A percentile compares a stretch with the other conserved stretches of the same genome.
These are phyloP conservation scores for Muscicapa adusta DNA, from an alignment of 2,113 vertebrate species.

Conservation along the genomic window DNA sequence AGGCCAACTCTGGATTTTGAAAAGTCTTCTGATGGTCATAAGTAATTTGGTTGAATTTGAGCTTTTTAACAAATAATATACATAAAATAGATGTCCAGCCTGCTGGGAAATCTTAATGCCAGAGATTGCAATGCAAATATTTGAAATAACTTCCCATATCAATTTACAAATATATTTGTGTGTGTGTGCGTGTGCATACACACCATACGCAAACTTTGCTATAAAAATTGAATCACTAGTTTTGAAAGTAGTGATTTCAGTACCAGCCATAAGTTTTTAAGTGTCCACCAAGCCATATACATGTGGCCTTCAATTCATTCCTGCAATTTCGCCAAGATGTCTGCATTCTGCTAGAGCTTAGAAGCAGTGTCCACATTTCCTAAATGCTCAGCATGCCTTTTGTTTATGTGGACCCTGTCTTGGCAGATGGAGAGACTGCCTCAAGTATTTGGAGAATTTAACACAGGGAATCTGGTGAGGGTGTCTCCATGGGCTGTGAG, in stretches of 20 bases:
- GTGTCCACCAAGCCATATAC: background rate
- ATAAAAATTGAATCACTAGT: background rate
- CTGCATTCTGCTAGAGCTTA: conserved; percentile 11
- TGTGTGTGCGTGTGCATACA: no score
- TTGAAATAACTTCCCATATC: background rate
- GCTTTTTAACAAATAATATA: background rate
- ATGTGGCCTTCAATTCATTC: background rate
- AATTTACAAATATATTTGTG: background rate
- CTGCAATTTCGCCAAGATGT: background rate
- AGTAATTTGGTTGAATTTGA: background rate
- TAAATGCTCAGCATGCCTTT: conserved; percentile 6
- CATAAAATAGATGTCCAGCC: background rate
- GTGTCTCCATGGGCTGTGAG: background rate
- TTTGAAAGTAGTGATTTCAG: background rate
- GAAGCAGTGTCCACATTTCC: conserved; percentile 37
- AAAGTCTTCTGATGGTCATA: background rate
- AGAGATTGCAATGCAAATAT: background rate
- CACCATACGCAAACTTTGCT: no score
- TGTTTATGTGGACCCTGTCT: conserved; percentile 1
- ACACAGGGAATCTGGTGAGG: background rate
- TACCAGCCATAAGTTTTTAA: background rate
- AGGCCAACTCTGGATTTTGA: background rate
- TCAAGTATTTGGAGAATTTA: conserved; percentile 33
- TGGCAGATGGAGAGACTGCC: conserved; percentile 14
- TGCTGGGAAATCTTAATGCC: background rate